These are phyloP conservation scores for Diplodus sargus DNA, from an alignment of 2,797 vertebrate genomes.

Conservation along the genomic window DNA sequence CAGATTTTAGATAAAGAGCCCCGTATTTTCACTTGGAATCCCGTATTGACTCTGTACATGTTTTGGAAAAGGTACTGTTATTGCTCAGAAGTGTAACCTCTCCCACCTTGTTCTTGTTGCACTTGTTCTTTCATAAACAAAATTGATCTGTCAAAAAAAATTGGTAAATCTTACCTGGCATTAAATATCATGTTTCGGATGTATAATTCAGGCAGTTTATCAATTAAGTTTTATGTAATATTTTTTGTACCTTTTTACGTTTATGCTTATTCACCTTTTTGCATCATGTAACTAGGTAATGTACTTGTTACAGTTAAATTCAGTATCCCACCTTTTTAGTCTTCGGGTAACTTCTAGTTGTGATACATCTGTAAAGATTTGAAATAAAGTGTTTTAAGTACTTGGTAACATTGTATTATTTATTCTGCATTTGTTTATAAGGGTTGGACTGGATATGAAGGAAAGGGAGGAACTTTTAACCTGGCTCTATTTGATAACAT, in stretches of 20 bases:
- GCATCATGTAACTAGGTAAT: conserved; percentile 83
- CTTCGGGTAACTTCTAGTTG: conserved; percentile 83
- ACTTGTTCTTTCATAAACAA: conserved; percentile 72
- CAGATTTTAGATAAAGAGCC: conserved; percentile 62
- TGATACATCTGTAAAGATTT: conserved; percentile 86
- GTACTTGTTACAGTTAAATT: conserved; percentile 79
- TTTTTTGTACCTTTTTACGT: conserved; percentile 73
- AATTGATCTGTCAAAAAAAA: conserved; percentile 55
- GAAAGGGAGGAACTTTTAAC: not conserved
- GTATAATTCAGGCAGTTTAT: conserved; percentile 78
- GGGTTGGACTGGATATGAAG: too few species aligned
- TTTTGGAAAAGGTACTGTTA: conserved; percentile 79
- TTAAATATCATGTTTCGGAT: conserved; percentile 73
- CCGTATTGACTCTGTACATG: conserved; percentile 61
- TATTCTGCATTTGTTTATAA: not conserved
- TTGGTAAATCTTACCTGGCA: conserved; percentile 61
- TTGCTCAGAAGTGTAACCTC: conserved; percentile 72
- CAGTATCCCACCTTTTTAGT: conserved; percentile 82
- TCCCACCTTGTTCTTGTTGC: conserved; percentile 71
- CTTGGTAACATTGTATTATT: conserved; percentile 50
- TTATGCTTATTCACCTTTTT: conserved; percentile 80
- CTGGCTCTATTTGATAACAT: not conserved
- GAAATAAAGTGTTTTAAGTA: conserved; percentile 87
- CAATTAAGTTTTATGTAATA: conserved; percentile 64
- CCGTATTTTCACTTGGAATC: conserved; percentile 53